A percentile compares a stretch with the other conserved stretches of the same genome.
These are phyloP conservation scores for Pangasius djambal DNA, from an alignment of 2,797 vertebrate species.

Conservation along the genomic window DNA sequence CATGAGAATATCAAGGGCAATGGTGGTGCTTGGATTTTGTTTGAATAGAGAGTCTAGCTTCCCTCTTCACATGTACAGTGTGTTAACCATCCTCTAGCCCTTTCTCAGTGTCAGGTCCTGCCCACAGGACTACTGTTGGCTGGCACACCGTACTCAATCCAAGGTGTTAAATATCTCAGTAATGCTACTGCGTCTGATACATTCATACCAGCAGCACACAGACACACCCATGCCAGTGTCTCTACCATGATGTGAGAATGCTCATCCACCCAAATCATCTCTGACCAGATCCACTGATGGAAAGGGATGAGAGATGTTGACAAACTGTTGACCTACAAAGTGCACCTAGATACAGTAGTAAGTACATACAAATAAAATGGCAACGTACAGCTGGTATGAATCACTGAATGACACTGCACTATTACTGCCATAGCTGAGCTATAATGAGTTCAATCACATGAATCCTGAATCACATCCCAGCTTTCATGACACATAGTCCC, in stretches of 20 bases:
- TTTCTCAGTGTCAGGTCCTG: neutral
- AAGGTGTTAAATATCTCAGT: neutral
- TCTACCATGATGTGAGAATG: neutral
- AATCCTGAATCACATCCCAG: constrained; percentile 2
- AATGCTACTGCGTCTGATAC: neutral
- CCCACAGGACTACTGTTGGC: neutral
- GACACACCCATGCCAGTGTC: neutral
- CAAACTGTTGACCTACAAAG: neutral
- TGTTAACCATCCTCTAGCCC: neutral
- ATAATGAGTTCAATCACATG: neutral
- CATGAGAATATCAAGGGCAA: neutral
- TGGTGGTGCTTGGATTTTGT: neutral
- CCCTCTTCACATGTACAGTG: no score
- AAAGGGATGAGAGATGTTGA: neutral
- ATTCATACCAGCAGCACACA: neutral
- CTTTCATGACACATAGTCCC: neutral
- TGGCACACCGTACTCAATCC: no score
- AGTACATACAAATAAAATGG: neutral
- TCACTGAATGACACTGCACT: neutral
- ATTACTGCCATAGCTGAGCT: neutral
- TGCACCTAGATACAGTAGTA: neutral
- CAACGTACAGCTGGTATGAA: neutral
- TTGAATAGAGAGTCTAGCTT: neutral
- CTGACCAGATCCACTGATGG: neutral
- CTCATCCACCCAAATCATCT: neutral